Evolutionary conservation across 2,113 vertebrate genomes (phyloP).

Genomic region (Heteronetta atricapilla): DNA sequence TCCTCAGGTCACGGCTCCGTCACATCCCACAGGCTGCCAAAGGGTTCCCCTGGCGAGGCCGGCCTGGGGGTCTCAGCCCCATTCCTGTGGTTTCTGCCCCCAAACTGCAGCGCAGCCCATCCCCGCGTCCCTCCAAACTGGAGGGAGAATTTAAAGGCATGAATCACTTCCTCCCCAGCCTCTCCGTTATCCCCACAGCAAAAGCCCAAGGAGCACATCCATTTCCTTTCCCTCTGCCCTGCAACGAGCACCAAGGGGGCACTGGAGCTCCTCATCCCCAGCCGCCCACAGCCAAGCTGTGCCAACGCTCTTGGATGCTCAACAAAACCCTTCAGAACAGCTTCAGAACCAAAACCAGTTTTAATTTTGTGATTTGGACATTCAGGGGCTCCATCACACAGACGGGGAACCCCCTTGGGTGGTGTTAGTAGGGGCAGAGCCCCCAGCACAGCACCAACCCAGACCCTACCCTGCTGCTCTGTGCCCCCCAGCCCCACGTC

Average conservation of each 20-base stretch:
- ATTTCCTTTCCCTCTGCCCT: not conserved
- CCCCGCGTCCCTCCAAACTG: not conserved
- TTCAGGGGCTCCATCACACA: not conserved
- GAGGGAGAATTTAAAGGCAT: slow-evolving; percentile 41
- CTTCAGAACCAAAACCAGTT: not conserved
- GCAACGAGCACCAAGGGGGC: not conserved
- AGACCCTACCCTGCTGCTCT: not conserved
- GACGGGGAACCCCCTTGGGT: not conserved
- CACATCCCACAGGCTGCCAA: not conserved
- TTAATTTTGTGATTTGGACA: not conserved
- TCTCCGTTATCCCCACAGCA: not conserved
- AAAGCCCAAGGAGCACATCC: not conserved
- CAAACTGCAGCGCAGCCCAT: not conserved
- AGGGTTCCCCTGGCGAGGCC: not conserved
- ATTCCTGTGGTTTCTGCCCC: not conserved
- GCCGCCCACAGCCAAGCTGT: not conserved
- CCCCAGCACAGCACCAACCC: not conserved
- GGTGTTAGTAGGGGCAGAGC: not conserved
- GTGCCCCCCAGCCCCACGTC: rapidly evolving
- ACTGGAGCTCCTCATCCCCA: not conserved
- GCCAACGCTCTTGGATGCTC: not conserved
- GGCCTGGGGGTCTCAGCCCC: not conserved
- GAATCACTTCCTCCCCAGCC: slow-evolving; percentile 55
- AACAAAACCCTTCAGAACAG: not conserved
- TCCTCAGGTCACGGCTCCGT: not conserved